Conservation (phyloP, 2,113 vertebrate species). For the Chionomys nivalis region DNA sequence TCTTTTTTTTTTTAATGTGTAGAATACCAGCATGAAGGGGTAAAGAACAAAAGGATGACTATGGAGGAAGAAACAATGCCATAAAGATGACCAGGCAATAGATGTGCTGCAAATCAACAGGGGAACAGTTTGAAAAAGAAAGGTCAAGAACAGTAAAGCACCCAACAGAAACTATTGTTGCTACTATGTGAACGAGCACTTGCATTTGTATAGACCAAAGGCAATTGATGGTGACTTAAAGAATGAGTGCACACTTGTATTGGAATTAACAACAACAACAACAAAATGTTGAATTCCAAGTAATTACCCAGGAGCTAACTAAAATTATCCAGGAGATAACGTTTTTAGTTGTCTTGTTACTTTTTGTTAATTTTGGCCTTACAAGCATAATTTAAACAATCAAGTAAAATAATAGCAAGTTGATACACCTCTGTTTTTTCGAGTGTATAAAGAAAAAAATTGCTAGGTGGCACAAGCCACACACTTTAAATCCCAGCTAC, state of each 20-base stretch:
- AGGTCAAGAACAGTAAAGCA: neutral
- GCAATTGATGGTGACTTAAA: neutral
- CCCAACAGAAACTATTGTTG: neutral
- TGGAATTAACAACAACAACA: neutral
- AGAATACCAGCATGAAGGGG: neutral
- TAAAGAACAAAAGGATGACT: neutral
- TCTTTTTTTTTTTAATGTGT: neutral
- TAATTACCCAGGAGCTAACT: neutral
- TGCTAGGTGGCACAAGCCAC: neutral
- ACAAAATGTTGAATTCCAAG: constrained; percentile 23
- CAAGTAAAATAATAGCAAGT: neutral
- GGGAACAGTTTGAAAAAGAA: constrained; percentile 6
- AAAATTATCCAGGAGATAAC: neutral
- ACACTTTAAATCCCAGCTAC: neutral
- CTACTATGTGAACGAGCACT: neutral
- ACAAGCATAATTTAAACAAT: constrained; percentile 6
- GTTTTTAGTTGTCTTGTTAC: constrained; percentile 2
- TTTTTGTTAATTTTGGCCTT: constrained; percentile 41
- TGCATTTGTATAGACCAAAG: neutral
- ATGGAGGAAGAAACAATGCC: neutral
- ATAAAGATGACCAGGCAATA: neutral
- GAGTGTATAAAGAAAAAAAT: neutral
- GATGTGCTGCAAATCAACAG: neutral
- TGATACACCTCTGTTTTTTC: neutral
- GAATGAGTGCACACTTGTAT: constrained; percentile 12